These are phyloP conservation scores for Menidia menidia DNA, from an alignment of 2,797 vertebrate species.

Conservation along the genomic window DNA sequence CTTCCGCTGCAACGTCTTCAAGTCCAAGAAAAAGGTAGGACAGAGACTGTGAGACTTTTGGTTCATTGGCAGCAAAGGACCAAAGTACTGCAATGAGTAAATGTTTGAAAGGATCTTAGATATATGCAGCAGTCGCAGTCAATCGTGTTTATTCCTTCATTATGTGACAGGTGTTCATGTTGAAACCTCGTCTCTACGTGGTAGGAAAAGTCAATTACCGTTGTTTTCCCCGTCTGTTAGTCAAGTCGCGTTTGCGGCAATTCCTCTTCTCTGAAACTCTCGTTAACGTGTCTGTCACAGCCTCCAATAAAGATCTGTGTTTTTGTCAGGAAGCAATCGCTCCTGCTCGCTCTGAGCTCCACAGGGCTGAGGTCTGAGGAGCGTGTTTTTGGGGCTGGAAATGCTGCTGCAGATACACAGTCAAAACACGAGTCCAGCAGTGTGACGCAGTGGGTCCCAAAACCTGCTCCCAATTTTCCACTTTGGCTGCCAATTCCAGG, in stretches of 20 bases:
- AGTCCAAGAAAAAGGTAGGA: conserved; percentile 97
- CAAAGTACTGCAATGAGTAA: not conserved
- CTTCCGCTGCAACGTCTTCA: conserved; percentile 97
- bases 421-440: conserved; percentile 18
- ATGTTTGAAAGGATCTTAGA: too few relatives aligned
- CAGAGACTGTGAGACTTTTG: not conserved
- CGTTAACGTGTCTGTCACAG: conserved; percentile 29
- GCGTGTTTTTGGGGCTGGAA: conserved; percentile 1
- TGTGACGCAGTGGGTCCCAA: conserved; percentile 25
- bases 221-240: conserved; percentile 20
- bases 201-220: conserved; percentile 1
- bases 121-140: too few relatives aligned
- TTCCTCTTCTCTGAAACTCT: conserved; percentile 26
- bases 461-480: conserved; percentile 37
- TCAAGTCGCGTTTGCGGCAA: conserved; percentile 6
- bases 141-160: too few relatives aligned
- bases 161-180: too few relatives aligned
- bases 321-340: conserved; percentile 4
- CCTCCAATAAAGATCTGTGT: conserved; percentile 21
- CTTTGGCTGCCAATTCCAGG: conserved; percentile 38
- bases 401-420: conserved; percentile 16
- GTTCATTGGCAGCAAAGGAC: conserved; percentile 1
- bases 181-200: conserved; percentile 1
- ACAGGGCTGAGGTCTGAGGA: conserved; percentile 22
- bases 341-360: conserved; percentile 10